Evolutionary conservation across 1,140 invertebrate genomes (phyloP), one percentile per base, ranked within the genome.

Genomic region (Rhopalosiphum maidis): DNA sequence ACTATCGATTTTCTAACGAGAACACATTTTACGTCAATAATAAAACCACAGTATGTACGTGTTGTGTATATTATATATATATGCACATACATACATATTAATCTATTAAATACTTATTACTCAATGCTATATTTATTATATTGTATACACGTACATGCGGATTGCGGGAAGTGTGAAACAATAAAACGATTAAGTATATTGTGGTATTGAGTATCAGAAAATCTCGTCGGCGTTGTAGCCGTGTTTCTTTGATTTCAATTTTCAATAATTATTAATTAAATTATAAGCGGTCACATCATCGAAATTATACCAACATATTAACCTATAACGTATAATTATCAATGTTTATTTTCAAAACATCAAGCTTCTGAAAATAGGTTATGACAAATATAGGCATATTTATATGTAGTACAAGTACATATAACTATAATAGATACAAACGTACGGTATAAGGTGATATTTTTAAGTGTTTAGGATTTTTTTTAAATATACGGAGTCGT

Each of bases 21-120:
- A 85, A 41, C 83, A 85, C 23, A 85, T 85, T 85, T 85, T 25
- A 85, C 22, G 83, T 85, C 83, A 43, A 85, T 41, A 85, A 85
- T 43, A 85, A 85, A 85, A 85, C 37, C 11, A 77, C n/a, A 77
- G 30, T 77, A 5, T n/a, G 60, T 77, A n/a, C n/a, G 7, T 35
- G 22, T 51, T 18, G 48, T 15, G 15, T 51, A 15, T 68, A 68
- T 2, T 30, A 60, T 30, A 1, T n/a, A n/a, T n/a, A 60, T 55
- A 25, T 25, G 8, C 9, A 25, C 1, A 25, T 68, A 30, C 1
- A 30, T n/a, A n/a, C n/a, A n/a, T 18, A 77, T 15, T 77, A n/a
- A 77, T 77, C 30, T 77, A 18, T 77, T 77, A 18, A 77, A n/a
- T n/a, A 68, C 30, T 68, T n/a, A n/a, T n/a, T n/a, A n/a, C n/a